A percentile compares a stretch with the other conserved stretches of the same genome.
These are phyloP conservation scores for Chamaea fasciata DNA, from an alignment of 2,113 vertebrate genomes.

Conservation along the genomic window DNA sequence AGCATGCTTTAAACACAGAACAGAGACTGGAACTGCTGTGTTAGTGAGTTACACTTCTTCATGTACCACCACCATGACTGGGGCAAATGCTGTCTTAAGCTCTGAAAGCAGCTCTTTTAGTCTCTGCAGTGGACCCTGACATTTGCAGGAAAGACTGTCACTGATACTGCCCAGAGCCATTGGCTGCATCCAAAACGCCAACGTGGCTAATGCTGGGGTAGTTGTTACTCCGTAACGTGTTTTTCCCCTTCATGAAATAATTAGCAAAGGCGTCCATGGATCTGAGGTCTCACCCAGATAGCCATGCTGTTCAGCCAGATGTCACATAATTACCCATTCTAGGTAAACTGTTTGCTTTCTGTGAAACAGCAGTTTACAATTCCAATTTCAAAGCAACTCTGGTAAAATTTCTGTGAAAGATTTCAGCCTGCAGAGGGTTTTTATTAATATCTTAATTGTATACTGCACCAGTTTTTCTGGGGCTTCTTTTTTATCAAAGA, in stretches of 20 bases:
- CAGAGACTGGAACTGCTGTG: not conserved
- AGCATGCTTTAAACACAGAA: not conserved
- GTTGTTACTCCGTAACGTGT: not conserved
- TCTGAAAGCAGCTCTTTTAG: not conserved
- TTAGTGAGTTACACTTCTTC: not conserved
- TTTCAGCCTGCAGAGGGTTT: not conserved
- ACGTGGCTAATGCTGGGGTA: not conserved
- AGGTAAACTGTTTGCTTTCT: not conserved
- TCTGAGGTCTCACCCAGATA: not conserved
- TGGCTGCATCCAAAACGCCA: not conserved
- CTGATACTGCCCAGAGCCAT: not conserved
- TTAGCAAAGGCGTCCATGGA: not conserved
- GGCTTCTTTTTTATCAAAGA: not conserved
- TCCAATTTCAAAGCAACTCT: not conserved
- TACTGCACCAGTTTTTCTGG: not conserved
- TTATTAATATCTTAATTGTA: not conserved
- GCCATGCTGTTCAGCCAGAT: slow-evolving; percentile 22
- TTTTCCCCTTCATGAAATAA: not conserved
- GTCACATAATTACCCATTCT: slow-evolving; percentile 8
- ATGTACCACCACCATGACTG: not conserved
- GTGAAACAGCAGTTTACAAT: not conserved
- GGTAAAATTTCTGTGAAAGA: not conserved
- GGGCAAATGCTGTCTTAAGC: not conserved
- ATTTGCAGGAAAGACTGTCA: not conserved
- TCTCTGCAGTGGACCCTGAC: not conserved